A percentile compares a stretch with the other conserved stretches of the same genome.
Evolutionary conservation across 2,113 vertebrate species (phyloP).

Genomic region (Muntiacus reevesi): DNA sequence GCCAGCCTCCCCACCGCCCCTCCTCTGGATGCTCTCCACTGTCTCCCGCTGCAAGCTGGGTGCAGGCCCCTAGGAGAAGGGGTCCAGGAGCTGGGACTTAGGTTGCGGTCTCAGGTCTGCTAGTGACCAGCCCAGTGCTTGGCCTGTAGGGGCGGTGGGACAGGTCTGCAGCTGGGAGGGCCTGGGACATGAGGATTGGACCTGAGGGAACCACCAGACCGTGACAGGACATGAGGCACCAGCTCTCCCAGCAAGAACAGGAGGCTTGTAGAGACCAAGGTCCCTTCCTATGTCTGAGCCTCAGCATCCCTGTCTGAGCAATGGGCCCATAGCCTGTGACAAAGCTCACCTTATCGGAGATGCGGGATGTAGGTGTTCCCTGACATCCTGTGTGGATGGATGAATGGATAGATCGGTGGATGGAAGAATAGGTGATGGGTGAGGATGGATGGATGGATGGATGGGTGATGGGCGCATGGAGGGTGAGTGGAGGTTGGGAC

Average conservation of each 20-base stretch:
- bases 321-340: background rate
- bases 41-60: background rate
- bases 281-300: background rate
- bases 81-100: background rate
- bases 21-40: background rate
- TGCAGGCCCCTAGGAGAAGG: background rate
- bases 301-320: background rate
- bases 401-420: accelerated
- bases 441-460: accelerated
- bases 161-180: background rate
- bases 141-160: background rate
- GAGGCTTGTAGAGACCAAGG: background rate
- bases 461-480: accelerated
- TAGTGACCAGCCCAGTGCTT: background rate
- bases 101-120: background rate
- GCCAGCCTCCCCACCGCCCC: background rate
- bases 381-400: background rate
- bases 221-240: background rate
- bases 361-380: background rate
- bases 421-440: accelerated
- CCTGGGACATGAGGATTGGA: accelerated
- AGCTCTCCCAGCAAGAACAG: background rate
- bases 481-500: background rate
- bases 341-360: background rate
- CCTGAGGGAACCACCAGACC: too few relatives aligned